Base-by-base conservation (phyloP, 1,140 invertebrate genomes). In the Bombyx mori region DNA sequence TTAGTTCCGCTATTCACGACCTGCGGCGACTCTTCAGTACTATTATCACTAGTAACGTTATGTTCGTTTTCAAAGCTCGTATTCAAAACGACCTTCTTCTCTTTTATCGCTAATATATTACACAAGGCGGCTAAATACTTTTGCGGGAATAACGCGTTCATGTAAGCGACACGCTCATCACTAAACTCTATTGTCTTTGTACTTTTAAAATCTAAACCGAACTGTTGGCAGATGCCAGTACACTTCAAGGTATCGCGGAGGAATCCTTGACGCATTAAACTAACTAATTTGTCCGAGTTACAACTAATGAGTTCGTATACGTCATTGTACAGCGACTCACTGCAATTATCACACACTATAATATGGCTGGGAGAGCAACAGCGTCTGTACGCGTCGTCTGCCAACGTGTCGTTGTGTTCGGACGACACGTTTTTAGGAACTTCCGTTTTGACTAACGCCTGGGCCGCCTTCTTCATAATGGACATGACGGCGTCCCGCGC, bases 381-480 rank as follows among this genome's bases (percentile, higher is more conserved):
- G 85, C 68, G 89, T 86, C 69, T 89, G 82, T 63, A 88, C 86
- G 71, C 88, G 78, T 68, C 86, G 63, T 85, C 76, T 61, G 71
- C 73, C 65, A 63, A 80, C 65, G 58, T 77, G 60, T 80, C 83
- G 61, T 87, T 86, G 58, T 81, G 73, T 77, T 86, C 77, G 66
- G 74, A 81, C 26, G 86, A 78, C 59, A 82, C 75, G 67, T 88
- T 88, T 71, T 86, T 89, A 65, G 89, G 86, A 81, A 92, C 90
- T 65, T 91, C 88, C 65, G 91, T 91, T 74, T 94, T 94, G 1
- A 92, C 92, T 55, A 96, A 83, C 10, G 93, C 94, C 83, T 95
- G 91, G 9, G 94, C 94, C 1, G 95, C 95, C 82, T 96, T 96
- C 73, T 96, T 96, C 6, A 97, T 94, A 56, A 97, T 95, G 57